phyloP scores from a whole-genome alignment of 2,797 vertebrate genomes.

The Enteromius viviparus region DNA sequence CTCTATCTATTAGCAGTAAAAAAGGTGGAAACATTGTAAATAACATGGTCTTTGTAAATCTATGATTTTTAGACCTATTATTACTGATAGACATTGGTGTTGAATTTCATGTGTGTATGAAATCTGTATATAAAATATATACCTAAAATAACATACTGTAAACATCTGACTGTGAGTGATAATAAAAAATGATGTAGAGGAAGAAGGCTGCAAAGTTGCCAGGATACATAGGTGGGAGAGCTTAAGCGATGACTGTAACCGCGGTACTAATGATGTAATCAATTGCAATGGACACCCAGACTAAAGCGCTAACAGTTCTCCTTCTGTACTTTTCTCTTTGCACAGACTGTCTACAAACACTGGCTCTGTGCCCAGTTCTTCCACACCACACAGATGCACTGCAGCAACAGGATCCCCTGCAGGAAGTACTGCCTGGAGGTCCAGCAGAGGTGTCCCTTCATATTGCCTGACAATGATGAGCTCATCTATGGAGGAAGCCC shows the following conservation, averaged over 20 bases:
- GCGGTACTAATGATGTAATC: slow-evolving; percentile 56
- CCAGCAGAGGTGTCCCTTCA: slow-evolving; percentile 97
- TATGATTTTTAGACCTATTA: neutral
- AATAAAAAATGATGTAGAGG: neutral
- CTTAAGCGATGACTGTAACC: slow-evolving; percentile 52
- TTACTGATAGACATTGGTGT: neutral
- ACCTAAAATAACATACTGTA: neutral
- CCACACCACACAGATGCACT: slow-evolving; percentile 97
- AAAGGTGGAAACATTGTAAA: neutral
- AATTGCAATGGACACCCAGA: slow-evolving; percentile 31
- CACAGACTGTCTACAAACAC: slow-evolving; percentile 97
- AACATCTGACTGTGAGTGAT: neutral
- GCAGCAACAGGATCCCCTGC: slow-evolving; percentile 97
- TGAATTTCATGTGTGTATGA: neutral
- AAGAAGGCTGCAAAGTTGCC: slow-evolving; percentile 38
- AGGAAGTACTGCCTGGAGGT: slow-evolving; percentile 99
- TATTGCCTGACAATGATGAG: slow-evolving; percentile 98
- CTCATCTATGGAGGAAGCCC: slow-evolving; percentile 98
- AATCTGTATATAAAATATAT: neutral
- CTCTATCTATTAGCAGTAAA: neutral
- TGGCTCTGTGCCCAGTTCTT: slow-evolving; percentile 99
- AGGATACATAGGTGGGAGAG: slow-evolving; percentile 47
- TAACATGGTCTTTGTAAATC: neutral
- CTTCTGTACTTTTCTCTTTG: slow-evolving; percentile 53
- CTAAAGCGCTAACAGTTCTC: slow-evolving; percentile 54